These are phyloP conservation scores for Dolichomitus sp. DNA, from an alignment of 2,888 invertebrate species.

Conservation along the genomic window DNA sequence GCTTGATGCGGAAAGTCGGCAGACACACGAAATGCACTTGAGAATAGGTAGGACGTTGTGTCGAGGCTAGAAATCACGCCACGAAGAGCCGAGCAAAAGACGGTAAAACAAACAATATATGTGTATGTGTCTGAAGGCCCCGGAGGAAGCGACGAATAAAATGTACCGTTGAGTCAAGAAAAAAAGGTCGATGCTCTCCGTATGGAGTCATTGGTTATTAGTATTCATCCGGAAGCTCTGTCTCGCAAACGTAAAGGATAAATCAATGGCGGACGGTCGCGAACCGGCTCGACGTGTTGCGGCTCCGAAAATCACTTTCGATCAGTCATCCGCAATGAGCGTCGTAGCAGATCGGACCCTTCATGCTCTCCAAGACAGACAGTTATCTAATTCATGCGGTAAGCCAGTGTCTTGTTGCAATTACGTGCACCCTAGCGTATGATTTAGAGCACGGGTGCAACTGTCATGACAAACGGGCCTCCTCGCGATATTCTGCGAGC, in stretches of 20 bases:
- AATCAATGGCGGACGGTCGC: slow-evolving; percentile 27
- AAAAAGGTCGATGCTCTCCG: slow-evolving; percentile 66
- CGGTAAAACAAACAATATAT: not conserved
- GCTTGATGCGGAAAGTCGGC: slow-evolving; percentile 50
- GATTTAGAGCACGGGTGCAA: slow-evolving; percentile 41
- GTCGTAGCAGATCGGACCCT: slow-evolving; percentile 2
- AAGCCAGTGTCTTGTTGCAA: slow-evolving; percentile 28
- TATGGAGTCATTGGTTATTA: slow-evolving; percentile 42
- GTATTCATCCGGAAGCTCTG: slow-evolving; percentile 66
- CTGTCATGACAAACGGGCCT: slow-evolving; percentile 44
- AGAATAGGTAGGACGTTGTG: slow-evolving; percentile 9
- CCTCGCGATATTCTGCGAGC: not conserved
- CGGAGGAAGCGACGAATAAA: slow-evolving; percentile 27
- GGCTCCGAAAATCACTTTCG: slow-evolving; percentile 40
- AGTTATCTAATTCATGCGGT: not conserved
- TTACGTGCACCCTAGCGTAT: slow-evolving; percentile 36
- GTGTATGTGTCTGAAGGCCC: not conserved
- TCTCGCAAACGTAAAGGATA: slow-evolving; percentile 45
- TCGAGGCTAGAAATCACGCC: slow-evolving; percentile 30
- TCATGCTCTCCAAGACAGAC: not conserved
- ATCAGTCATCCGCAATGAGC: not conserved
- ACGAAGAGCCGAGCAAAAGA: not conserved
- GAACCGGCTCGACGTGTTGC: slow-evolving; percentile 1
- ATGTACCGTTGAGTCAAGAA: slow-evolving; percentile 63
- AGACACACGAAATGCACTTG: slow-evolving; percentile 46